These are phyloP conservation scores for Taphrorychus bicolor DNA, from an alignment of 2,888 invertebrate species.

Conservation along the genomic window DNA sequence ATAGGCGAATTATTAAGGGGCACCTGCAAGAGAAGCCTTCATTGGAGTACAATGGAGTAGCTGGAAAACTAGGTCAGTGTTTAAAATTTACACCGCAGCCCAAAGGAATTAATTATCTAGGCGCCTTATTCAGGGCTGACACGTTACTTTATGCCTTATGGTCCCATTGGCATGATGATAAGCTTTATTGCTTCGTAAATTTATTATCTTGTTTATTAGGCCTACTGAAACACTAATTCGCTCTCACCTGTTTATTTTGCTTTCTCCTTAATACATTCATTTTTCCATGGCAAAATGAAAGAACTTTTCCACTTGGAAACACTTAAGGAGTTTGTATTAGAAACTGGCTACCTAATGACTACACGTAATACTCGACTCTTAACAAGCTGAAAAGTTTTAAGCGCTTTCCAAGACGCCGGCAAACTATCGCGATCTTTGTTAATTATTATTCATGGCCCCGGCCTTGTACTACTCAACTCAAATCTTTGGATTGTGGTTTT, in stretches of 20 bases:
- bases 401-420: neutral
- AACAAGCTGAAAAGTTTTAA: neutral
- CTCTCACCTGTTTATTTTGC: too few species aligned
- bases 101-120: constrained; percentile 37
- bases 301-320: neutral
- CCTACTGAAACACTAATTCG: too few species aligned
- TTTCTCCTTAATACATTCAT: neutral
- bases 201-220: neutral
- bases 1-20: too few species aligned
- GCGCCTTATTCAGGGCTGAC: constrained; percentile 30
- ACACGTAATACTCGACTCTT: neutral
- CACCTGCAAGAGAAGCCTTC: constrained; percentile 6
- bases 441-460: too few species aligned
- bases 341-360: neutral
- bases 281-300: neutral
- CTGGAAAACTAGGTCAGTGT: constrained; percentile 24
- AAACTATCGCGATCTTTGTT: neutral
- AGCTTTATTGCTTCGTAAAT: neutral
- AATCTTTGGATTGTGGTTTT: too few species aligned
- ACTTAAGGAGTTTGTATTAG: neutral
- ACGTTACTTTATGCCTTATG: constrained; percentile 27
- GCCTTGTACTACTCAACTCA: too few species aligned
- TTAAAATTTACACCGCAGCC: constrained; percentile 30
- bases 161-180: neutral
- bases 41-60: constrained; percentile 16